Percentiles rank a stretch among this genome's conserved stretches.
These are phyloP conservation scores for Pterocles orientalis DNA, from an alignment of 2,113 vertebrate genomes.

Conservation along the genomic window DNA sequence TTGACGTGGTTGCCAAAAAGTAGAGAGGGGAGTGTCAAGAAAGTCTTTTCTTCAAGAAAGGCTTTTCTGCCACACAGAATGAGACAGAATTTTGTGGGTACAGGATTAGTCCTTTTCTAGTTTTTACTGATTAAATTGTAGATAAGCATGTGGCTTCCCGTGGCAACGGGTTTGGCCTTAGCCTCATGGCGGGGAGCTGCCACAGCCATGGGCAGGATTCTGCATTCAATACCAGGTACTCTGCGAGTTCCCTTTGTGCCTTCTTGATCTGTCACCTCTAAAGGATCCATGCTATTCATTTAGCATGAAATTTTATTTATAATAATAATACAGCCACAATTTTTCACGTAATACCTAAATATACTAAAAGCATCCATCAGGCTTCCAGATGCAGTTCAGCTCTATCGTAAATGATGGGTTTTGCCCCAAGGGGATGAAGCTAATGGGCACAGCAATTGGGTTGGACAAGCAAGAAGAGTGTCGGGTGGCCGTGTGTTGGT, in stretches of 20 bases:
- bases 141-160: rapidly evolving
- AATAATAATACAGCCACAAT: not conserved
- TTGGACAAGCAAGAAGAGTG: not conserved
- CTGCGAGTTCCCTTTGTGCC: not conserved
- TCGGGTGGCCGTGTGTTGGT: not conserved
- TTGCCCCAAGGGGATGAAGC: not conserved
- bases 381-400: not conserved
- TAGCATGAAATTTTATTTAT: not conserved
- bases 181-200: not conserved
- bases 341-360: not conserved
- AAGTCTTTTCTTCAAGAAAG: not conserved
- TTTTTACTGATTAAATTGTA: not conserved
- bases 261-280: not conserved
- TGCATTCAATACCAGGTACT: rapidly evolving
- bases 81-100: not conserved
- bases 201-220: not conserved
- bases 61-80: not conserved
- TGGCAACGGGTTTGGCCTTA: not conserved
- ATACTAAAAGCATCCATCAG: not conserved
- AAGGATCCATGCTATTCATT: not conserved
- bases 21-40: not conserved
- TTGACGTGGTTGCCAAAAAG: not conserved
- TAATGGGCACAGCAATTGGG: not conserved
- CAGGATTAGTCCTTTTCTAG: not conserved
- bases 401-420: not conserved